Conservation (phyloP, 2,797 vertebrate genomes). For the Microctenopoma steveboyesi region DNA sequence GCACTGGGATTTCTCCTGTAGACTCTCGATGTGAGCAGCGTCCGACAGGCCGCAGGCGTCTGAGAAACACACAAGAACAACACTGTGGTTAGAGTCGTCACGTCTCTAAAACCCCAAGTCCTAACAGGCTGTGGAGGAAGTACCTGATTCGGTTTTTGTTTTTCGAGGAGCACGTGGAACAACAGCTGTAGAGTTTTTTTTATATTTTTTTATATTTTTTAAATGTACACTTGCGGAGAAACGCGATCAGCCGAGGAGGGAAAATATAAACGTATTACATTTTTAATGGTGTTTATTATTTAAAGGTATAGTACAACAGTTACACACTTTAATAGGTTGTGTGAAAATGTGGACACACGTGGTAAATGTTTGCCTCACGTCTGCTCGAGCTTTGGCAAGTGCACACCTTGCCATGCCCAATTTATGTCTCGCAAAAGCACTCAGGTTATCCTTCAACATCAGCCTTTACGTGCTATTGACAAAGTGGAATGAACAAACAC, state of each 20-base stretch:
- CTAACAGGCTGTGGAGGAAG: slow-evolving; percentile 1
- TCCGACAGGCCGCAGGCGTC: slow-evolving; percentile 98
- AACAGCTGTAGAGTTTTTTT: slow-evolving; percentile 14
- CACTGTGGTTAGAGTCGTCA: slow-evolving; percentile 51
- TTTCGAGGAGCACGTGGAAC: slow-evolving; percentile 21
- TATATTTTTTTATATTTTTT: slow-evolving; percentile 15
- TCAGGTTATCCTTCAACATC: slow-evolving; percentile 79
- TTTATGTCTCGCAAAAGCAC: slow-evolving; percentile 53
- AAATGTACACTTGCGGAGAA: slow-evolving; percentile 11
- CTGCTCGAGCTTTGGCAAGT: slow-evolving; percentile 30
- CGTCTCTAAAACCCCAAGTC: slow-evolving; percentile 15
- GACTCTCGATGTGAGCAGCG: slow-evolving; percentile 97
- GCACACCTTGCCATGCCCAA: slow-evolving; percentile 52
- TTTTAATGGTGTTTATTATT: slow-evolving; percentile 11
- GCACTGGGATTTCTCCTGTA: slow-evolving; percentile 98
- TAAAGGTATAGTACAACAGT: neutral
- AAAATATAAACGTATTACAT: neutral
- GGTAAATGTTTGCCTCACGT: slow-evolving; percentile 13
- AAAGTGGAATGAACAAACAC: slow-evolving; percentile 81
- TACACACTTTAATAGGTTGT: slow-evolving; percentile 3
- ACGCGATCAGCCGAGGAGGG: neutral
- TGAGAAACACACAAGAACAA: slow-evolving; percentile 69
- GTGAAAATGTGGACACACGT: slow-evolving; percentile 13
- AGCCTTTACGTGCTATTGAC: slow-evolving; percentile 80
- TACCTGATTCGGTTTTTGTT: neutral